Evolutionary conservation across 2,797 vertebrate genomes (phyloP), one percentile per base, ranked within the genome.

Genomic region (Gila robusta): DNA sequence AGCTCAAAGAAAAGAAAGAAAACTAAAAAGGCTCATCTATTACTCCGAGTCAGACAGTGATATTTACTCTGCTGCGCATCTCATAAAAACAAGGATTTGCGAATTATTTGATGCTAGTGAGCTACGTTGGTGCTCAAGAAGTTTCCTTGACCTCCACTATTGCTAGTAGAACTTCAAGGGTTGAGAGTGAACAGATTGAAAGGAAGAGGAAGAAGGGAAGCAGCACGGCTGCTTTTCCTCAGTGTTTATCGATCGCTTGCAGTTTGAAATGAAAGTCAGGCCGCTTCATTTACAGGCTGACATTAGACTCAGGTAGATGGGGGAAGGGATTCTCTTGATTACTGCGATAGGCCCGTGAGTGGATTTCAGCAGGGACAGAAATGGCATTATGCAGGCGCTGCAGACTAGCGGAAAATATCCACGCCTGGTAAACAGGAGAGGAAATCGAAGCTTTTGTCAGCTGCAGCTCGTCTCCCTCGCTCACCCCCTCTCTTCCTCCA

Each of bases 361-460:
- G 62, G 79, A 78, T 87, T 79, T 84, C 69, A 49, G 79, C 79
- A 39, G 83, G 83, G 66, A 82, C 79, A 72, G 47, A 88, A 85
- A 84, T 70, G 82, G 87, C 81, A 83, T 89, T 86, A 83, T 71
- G 82, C 67, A 84, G 86, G 79, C 73, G 89, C 23, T 90, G 94
- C 92, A 93, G 94, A 94, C 93, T 89, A 71, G 92, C 91, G 89
- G 93, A 93, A 91, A 94, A 94, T 89, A 83, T 90, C 93, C 91
- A 90, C 89, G 86, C 91, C 92, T 91, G 21, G 91, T 91, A 92
- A 94, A 93, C 91, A 92, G 92, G 91, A 91, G 88, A 90, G 90
- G 94, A 94, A 95, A 95, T 92, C 89, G 93, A 94, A 94, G 92
- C 93, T 94, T 90, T 90, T 91, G 89, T 89, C 87, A 89, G 88